Evolutionary conservation across 1,140 invertebrate genomes (phyloP).

Genomic region (Drepana arcuata): DNA sequence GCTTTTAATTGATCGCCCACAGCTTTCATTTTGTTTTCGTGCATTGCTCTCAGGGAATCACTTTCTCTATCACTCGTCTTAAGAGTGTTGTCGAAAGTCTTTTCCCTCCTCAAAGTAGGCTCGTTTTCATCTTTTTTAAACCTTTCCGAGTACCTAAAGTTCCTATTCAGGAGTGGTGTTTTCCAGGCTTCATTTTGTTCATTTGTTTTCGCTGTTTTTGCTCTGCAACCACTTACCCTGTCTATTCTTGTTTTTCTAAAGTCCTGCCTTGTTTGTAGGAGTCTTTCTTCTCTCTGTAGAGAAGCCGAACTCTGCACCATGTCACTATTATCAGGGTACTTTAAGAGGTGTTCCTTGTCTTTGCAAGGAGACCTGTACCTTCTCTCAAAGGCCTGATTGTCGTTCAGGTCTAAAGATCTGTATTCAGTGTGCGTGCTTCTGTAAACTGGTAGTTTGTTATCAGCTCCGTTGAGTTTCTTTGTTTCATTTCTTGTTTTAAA

Average conservation of each 20-base stretch:
- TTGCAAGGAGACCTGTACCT: constrained; percentile 58
- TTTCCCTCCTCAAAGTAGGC: constrained; percentile 60
- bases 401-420: constrained; percentile 50
- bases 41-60: constrained; percentile 39
- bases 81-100: constrained; percentile 65
- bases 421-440: constrained; percentile 45
- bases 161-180: constrained; percentile 56
- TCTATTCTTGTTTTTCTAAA: constrained; percentile 51
- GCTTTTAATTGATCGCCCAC: constrained; percentile 50
- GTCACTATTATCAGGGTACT: constrained; percentile 53
- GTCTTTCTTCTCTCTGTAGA: constrained; percentile 61
- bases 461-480: constrained; percentile 64
- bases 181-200: constrained; percentile 59
- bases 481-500: constrained; percentile 83
- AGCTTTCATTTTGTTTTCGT: constrained; percentile 52
- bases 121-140: constrained; percentile 56
- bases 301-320: constrained; percentile 62
- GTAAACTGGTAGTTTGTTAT: constrained; percentile 37
- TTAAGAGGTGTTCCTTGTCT: constrained; percentile 56
- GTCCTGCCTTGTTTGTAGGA: constrained; percentile 60
- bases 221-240: constrained; percentile 56
- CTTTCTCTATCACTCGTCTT: constrained; percentile 40
- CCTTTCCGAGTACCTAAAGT: constrained; percentile 67
- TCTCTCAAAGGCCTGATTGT: constrained; percentile 49
- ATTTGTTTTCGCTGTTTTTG: constrained; percentile 52